Evolutionary conservation across 2,797 vertebrate genomes (phyloP).

Genomic region (Oceanodroma leucorhoa): DNA sequence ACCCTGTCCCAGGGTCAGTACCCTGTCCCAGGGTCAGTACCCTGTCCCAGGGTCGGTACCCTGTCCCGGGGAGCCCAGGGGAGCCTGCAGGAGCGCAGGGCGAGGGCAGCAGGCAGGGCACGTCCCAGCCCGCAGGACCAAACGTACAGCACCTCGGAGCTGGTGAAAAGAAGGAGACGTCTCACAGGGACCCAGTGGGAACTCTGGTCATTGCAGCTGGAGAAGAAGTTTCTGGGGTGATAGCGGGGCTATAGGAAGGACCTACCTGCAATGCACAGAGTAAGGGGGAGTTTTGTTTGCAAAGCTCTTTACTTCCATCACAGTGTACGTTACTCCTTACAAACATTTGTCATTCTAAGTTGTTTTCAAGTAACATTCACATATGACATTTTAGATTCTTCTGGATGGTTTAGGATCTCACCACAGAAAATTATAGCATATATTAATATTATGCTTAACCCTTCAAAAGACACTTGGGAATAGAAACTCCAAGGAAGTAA

Average conservation of each 20-base stretch:
- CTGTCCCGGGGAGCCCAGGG: background rate
- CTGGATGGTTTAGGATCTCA: background rate
- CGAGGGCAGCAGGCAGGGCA: background rate
- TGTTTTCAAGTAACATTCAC: background rate
- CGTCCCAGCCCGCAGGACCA: background rate
- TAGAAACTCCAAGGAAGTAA: background rate
- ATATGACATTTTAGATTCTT: background rate
- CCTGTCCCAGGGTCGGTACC: fast-evolving
- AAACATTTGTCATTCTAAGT: background rate
- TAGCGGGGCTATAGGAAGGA: background rate
- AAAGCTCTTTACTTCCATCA: background rate
- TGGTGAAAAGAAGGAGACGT: background rate
- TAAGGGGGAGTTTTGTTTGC: background rate
- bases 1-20: background rate
- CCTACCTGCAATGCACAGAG: background rate
- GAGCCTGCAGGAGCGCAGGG: background rate
- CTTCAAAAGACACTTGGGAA: background rate
- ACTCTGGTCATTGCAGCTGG: background rate
- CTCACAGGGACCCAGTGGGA: background rate
- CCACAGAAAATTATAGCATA: background rate
- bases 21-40: too few species aligned
- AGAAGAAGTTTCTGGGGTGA: background rate
- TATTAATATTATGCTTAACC: background rate
- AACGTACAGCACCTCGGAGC: fast-evolving
- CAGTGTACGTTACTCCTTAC: background rate